These are phyloP conservation scores for Festucalex cinctus DNA, from an alignment of 2,113 vertebrate genomes.

Conservation along the genomic window DNA sequence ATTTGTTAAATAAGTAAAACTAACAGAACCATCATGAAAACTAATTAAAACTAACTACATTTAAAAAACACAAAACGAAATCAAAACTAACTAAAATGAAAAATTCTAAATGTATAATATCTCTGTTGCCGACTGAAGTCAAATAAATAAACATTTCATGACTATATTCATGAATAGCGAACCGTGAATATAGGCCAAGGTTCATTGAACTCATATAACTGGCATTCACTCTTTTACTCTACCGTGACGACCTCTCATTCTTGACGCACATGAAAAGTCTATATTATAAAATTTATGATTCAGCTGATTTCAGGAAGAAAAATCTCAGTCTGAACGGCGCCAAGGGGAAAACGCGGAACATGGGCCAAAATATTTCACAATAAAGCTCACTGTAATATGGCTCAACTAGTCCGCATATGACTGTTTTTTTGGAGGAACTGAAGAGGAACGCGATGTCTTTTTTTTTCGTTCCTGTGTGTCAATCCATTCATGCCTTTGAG, in stretches of 20 bases:
- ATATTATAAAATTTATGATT: constrained; percentile 6
- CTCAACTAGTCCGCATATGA: constrained; percentile 22
- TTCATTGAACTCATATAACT: neutral
- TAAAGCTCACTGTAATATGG: neutral
- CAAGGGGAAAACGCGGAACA: constrained; percentile 18
- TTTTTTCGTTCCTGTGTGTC: constrained; percentile 16
- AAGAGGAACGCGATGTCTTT: constrained; percentile 8
- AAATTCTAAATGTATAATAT: no score
- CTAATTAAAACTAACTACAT: no score
- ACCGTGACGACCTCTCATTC: neutral
- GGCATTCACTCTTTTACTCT: neutral
- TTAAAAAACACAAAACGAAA: no score
- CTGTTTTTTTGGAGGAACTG: neutral
- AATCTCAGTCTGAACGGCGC: constrained; percentile 15
- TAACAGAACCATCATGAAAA: no score
- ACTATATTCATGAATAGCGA: neutral
- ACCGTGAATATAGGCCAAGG: neutral
- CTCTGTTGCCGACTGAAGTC: no score
- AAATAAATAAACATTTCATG: neutral
- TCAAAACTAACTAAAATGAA: no score
- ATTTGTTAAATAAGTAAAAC: no score
- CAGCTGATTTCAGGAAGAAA: constrained; percentile 11
- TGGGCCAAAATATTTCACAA: constrained; percentile 43
- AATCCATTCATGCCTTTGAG: constrained; percentile 11
- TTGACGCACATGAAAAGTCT: neutral